Percentiles rank a stretch among this genome's conserved stretches.
These are phyloP conservation scores for Apamea monoglypha DNA, from an alignment of 2,888 invertebrate genomes.

Conservation along the genomic window DNA sequence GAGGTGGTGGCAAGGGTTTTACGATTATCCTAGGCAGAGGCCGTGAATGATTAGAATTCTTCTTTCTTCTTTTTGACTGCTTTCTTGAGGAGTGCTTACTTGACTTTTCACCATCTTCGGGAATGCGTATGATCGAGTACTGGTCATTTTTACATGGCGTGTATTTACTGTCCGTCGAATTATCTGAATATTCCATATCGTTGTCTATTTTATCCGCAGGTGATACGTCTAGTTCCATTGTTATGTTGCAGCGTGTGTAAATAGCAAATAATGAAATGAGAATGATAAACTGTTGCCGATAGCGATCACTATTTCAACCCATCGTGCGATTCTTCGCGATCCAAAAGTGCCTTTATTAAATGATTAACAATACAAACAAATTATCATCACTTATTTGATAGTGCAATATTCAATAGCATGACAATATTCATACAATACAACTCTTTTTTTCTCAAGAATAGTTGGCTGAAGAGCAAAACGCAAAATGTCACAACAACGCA, in stretches of 20 bases:
- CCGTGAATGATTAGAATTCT: conserved; percentile 93
- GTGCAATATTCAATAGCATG: conserved; percentile 43
- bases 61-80: conserved; percentile 93
- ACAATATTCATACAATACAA: conserved; percentile 70
- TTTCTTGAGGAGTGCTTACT: conserved; percentile 95
- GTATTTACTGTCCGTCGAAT: conserved; percentile 84
- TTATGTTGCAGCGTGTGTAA: conserved; percentile 70
- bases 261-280: conserved; percentile 74
- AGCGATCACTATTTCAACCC: conserved; percentile 87
- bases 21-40: conserved; percentile 95
- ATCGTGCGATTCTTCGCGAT: conserved; percentile 78
- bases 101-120: conserved; percentile 90
- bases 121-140: conserved; percentile 86
- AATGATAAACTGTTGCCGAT: conserved; percentile 83
- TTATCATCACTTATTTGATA: conserved; percentile 76
- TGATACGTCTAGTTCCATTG: conserved; percentile 87
- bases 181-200: conserved; percentile 84
- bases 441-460: conserved; percentile 69
- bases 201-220: conserved; percentile 77
- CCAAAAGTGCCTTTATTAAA: conserved; percentile 59
- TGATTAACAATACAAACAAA: conserved; percentile 64
- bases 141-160: conserved; percentile 84
- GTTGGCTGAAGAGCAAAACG: conserved; percentile 74
- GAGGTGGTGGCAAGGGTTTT: conserved; percentile 94
- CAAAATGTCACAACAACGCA: conserved; percentile 90